A percentile compares a stretch with the other conserved stretches of the same genome.
These are phyloP conservation scores for Pelobates fuscus DNA, from an alignment of 2,113 vertebrate species.

Conservation along the genomic window DNA sequence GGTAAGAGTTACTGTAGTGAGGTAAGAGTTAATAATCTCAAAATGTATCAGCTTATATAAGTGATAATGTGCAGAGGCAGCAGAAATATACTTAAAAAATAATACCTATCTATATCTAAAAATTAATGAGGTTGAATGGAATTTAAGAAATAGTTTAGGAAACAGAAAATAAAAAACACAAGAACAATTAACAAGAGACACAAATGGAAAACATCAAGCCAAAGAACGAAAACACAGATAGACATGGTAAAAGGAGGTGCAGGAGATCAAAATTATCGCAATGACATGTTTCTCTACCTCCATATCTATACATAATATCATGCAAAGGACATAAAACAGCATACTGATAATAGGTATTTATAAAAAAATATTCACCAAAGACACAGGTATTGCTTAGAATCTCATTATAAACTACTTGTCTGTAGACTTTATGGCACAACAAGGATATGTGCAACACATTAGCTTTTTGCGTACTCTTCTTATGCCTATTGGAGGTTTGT, in stretches of 20 bases:
- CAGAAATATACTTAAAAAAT: neutral
- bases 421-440: constrained; percentile 43
- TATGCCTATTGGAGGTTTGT: constrained; percentile 24
- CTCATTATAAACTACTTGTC: constrained; percentile 5
- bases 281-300: too few species aligned
- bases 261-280: too few species aligned
- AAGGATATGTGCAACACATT: constrained; percentile 25
- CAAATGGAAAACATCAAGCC: neutral
- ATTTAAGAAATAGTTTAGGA: neutral
- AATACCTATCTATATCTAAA: neutral
- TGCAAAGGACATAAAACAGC: too few species aligned
- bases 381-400: constrained; percentile 46
- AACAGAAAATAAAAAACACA: too few species aligned
- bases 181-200: neutral
- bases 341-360: constrained; percentile 24
- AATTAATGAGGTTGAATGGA: neutral
- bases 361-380: constrained; percentile 15
- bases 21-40: constrained; percentile 27
- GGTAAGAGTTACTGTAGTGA: constrained; percentile 10
- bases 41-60: constrained; percentile 10
- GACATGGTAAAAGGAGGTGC: too few species aligned
- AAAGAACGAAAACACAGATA: too few species aligned
- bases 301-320: too few species aligned
- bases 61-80: neutral
- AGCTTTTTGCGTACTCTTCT: neutral